Evolutionary conservation across 2,888 invertebrate species (phyloP).

Genomic region (Torymus auratus): DNA sequence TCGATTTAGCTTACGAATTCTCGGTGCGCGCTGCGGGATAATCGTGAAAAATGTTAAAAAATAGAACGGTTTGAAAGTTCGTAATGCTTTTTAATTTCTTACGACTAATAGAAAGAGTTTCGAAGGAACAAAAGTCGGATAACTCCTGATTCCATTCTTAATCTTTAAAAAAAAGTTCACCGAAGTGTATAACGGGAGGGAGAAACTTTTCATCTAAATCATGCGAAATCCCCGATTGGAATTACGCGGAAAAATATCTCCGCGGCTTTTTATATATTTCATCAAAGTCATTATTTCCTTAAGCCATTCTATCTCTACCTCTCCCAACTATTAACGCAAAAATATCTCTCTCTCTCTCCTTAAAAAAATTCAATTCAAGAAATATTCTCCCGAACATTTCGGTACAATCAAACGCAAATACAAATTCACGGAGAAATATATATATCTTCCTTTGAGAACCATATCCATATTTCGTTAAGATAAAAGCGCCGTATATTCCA

Average conservation of each 20-base stretch:
- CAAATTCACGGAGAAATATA: no score
- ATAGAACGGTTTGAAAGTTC: slow-evolving; percentile 8
- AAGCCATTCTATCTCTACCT: no score
- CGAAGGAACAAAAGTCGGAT: slow-evolving; percentile 4
- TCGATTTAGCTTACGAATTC: no score
- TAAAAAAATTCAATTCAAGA: no score
- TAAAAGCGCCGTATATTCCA: no score
- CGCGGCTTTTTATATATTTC: not conserved
- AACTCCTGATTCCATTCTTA: slow-evolving; percentile 13
- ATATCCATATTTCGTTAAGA: no score
- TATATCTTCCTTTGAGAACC: no score
- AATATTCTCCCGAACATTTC: no score
- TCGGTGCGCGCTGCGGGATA: not conserved
- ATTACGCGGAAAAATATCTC: slow-evolving; percentile 10
- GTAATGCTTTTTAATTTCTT: slow-evolving; percentile 23
- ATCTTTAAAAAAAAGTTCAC: not conserved
- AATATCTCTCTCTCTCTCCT: no score
- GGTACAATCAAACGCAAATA: no score
- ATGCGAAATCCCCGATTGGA: not conserved
- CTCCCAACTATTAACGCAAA: no score
- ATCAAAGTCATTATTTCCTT: not conserved
- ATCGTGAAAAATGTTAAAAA: slow-evolving; percentile 7
- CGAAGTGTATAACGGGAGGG: not conserved
- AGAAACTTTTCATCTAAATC: slow-evolving; percentile 13
- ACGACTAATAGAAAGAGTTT: slow-evolving; percentile 21